Evolutionary conservation across 2,888 invertebrate genomes (phyloP).

Genomic region (Drosophila meridionalis): DNA sequence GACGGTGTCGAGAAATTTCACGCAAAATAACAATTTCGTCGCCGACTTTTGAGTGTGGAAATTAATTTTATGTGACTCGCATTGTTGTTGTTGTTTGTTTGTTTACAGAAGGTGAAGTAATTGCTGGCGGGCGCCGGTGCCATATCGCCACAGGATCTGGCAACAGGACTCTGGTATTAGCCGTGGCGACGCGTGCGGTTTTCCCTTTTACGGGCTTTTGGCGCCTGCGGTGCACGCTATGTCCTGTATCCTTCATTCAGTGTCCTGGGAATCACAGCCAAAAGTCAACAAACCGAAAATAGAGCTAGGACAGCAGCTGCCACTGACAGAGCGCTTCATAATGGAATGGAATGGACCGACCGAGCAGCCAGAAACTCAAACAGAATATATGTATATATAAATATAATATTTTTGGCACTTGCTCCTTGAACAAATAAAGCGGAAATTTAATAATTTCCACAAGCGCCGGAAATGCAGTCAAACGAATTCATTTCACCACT

Average conservation of each 20-base stretch:
- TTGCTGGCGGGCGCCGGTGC: constrained; percentile 65
- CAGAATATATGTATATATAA: neutral
- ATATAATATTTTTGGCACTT: constrained; percentile 56
- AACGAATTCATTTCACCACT: constrained; percentile 25
- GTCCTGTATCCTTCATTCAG: constrained; percentile 29
- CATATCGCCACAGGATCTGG: constrained; percentile 48
- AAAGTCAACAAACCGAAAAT: constrained; percentile 49
- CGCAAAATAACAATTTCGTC: constrained; percentile 75
- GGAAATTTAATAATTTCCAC: constrained; percentile 54
- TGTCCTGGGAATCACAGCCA: constrained; percentile 45
- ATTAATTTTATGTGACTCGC: constrained; percentile 71
- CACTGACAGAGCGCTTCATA: constrained; percentile 5
- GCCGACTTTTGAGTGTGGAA: constrained; percentile 63
- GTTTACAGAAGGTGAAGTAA: constrained; percentile 74
- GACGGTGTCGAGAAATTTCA: constrained; percentile 65
- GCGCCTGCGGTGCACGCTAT: constrained; percentile 55
- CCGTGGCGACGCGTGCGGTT: constrained; percentile 64
- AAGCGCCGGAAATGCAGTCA: constrained; percentile 64
- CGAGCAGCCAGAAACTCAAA: constrained; percentile 15
- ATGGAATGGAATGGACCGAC: constrained; percentile 31
- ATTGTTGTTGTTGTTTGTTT: constrained; percentile 56
- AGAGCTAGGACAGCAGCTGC: constrained; percentile 27
- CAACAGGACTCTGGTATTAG: constrained; percentile 28
- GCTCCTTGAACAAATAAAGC: constrained; percentile 33
- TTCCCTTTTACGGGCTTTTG: constrained; percentile 38